These are phyloP conservation scores for Etheostoma cragini DNA, from an alignment of 2,113 vertebrate genomes.

Conservation along the genomic window DNA sequence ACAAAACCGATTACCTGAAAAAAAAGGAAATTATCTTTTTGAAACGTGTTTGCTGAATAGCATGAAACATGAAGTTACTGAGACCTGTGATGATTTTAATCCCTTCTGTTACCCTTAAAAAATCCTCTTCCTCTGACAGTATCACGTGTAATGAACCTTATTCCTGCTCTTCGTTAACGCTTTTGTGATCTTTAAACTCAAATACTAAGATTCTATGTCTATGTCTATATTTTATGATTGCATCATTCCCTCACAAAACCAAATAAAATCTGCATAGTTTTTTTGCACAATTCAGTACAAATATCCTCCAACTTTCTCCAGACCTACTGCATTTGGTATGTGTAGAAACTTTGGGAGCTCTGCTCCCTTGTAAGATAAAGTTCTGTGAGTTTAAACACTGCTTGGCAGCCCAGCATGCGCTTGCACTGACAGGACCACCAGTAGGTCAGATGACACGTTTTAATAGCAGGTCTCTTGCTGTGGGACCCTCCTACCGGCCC, in stretches of 20 bases:
- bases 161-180: neutral
- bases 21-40: neutral
- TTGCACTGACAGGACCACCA: conserved; percentile 19
- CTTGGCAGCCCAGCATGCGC: conserved; percentile 20
- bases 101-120: neutral
- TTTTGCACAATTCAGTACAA: neutral
- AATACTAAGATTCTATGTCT: neutral
- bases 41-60: neutral
- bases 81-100: neutral
- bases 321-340: neutral
- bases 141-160: neutral
- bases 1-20: neutral
- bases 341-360: neutral
- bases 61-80: neutral
- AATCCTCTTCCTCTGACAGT: neutral
- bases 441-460: conserved; percentile 32
- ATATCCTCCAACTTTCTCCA: neutral
- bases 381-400: neutral
- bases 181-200: neutral
- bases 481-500: conserved; percentile 33
- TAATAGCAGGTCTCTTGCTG: conserved; percentile 44
- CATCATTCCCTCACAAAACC: neutral
- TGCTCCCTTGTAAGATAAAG: neutral
- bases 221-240: neutral
- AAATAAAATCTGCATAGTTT: neutral